A percentile compares a stretch with the other conserved stretches of the same genome.
These are phyloP conservation scores for Augochlora pura DNA, from an alignment of 1,140 invertebrate genomes.

Conservation along the genomic window DNA sequence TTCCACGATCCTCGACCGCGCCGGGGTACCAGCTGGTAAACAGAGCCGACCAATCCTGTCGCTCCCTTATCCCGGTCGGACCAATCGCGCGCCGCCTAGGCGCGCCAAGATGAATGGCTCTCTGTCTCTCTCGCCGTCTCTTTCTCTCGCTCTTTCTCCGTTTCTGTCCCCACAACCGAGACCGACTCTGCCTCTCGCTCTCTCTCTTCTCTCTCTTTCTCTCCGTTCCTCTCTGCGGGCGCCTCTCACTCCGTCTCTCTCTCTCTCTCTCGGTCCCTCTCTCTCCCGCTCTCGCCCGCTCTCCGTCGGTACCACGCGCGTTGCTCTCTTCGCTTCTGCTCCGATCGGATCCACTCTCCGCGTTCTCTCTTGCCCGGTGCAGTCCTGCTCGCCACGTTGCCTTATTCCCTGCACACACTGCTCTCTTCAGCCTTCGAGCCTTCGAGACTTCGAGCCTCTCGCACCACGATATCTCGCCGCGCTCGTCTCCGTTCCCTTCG, in stretches of 20 bases:
- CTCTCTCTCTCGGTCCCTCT: neutral
- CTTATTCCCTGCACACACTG: slow-evolving; percentile 39
- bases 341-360: slow-evolving; percentile 36
- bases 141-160: slow-evolving; percentile 15
- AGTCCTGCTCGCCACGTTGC: slow-evolving; percentile 63
- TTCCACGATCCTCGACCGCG: slow-evolving; percentile 56
- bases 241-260: slow-evolving; percentile 39
- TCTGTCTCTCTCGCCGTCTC: slow-evolving; percentile 50
- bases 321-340: slow-evolving; percentile 23
- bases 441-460: slow-evolving; percentile 28
- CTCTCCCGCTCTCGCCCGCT: slow-evolving; percentile 42
- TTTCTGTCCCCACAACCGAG: slow-evolving; percentile 45
- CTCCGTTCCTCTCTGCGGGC: neutral
- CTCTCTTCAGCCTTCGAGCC: slow-evolving; percentile 35
- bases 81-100: slow-evolving; percentile 75
- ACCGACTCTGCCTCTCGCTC: slow-evolving; percentile 31
- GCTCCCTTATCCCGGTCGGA: slow-evolving; percentile 68
- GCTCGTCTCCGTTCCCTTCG: slow-evolving; percentile 16
- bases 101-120: slow-evolving; percentile 80
- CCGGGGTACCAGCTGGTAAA: slow-evolving; percentile 79
- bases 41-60: slow-evolving; percentile 76
- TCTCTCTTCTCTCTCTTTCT: too few species aligned
- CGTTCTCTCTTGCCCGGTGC: slow-evolving; percentile 59
- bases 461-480: slow-evolving; percentile 21
- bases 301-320: slow-evolving; percentile 50